A percentile compares a stretch with the other conserved stretches of the same genome.
Conservation (phyloP, 1,140 invertebrate species). For the Maconellicoccus hirsutus region DNA sequence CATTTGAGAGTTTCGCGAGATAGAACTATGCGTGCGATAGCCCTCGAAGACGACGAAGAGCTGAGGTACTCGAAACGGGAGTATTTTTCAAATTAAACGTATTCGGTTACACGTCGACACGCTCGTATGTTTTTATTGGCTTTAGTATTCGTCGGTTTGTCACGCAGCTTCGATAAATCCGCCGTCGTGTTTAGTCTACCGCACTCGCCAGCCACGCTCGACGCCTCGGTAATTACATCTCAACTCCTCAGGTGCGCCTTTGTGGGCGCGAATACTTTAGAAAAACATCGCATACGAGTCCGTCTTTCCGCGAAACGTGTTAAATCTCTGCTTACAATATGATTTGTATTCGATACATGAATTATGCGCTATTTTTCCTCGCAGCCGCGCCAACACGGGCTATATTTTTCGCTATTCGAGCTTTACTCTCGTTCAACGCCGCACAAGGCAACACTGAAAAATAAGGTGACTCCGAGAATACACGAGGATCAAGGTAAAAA, state of each 20-base stretch:
- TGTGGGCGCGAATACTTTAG: too few species aligned
- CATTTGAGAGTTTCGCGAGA: too few species aligned
- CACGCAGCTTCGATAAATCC: background rate
- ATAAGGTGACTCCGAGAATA: conserved; percentile 4
- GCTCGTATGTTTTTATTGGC: background rate
- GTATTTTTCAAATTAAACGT: background rate
- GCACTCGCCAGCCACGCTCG: too few species aligned
- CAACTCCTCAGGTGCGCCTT: too few species aligned
- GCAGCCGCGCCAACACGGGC: too few species aligned
- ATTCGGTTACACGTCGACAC: background rate
- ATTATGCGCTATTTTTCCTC: background rate
- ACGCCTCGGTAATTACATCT: too few species aligned
- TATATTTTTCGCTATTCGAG: too few species aligned
- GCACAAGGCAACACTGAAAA: background rate
- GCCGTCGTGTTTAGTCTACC: background rate
- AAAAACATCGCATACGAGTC: too few species aligned
- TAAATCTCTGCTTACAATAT: background rate
- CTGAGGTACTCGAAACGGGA: background rate
- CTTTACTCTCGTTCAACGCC: background rate
- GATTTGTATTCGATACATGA: conserved; percentile 9
- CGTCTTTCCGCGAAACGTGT: too few species aligned
- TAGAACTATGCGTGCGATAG: background rate
- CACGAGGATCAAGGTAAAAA: conserved; percentile 11
- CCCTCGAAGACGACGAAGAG: background rate
- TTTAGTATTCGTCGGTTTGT: background rate